Evolutionary conservation across 35 echinoderm and acorn worm genomes (phyloP).

Genomic region (Nesometra sesokonis): DNA sequence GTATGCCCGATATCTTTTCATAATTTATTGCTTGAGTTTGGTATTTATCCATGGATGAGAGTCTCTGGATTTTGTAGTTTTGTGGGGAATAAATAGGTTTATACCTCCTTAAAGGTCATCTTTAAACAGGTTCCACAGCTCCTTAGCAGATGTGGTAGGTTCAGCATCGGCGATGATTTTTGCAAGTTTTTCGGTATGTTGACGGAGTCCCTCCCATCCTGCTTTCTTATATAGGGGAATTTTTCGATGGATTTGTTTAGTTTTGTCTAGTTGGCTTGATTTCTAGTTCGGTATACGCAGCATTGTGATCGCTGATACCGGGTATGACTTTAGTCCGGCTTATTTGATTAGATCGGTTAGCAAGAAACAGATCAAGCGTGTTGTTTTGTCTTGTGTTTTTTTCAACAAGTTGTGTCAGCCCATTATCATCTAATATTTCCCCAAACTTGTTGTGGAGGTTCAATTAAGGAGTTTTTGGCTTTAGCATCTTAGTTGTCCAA

Average conservation of each 20-base stretch:
- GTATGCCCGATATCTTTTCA: not conserved
- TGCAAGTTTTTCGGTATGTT: not conserved
- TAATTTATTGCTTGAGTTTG: conserved; percentile 31
- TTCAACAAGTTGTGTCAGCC: not conserved
- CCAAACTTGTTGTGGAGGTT: not conserved
- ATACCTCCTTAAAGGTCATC: not conserved
- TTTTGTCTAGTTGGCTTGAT: not conserved
- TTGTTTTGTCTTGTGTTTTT: not conserved
- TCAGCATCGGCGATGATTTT: not conserved
- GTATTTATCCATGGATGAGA: conserved; percentile 28
- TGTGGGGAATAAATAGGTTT: too few species aligned
- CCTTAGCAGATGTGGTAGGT: not conserved
- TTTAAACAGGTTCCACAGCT: not conserved
- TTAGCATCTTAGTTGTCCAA: too few species aligned
- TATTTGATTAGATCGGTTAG: not conserved
- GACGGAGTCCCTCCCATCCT: too few species aligned
- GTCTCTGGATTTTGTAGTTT: too few species aligned
- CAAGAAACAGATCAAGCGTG: not conserved
- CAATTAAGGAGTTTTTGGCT: not conserved
- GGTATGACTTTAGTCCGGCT: not conserved
- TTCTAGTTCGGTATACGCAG: not conserved
- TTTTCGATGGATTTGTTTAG: not conserved
- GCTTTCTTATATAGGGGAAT: conserved; percentile 1
- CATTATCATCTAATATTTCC: conserved; percentile 6
- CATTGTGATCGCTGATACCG: not conserved